Evolutionary conservation across 2,888 invertebrate species (phyloP).

Genomic region (Empis livida): DNA sequence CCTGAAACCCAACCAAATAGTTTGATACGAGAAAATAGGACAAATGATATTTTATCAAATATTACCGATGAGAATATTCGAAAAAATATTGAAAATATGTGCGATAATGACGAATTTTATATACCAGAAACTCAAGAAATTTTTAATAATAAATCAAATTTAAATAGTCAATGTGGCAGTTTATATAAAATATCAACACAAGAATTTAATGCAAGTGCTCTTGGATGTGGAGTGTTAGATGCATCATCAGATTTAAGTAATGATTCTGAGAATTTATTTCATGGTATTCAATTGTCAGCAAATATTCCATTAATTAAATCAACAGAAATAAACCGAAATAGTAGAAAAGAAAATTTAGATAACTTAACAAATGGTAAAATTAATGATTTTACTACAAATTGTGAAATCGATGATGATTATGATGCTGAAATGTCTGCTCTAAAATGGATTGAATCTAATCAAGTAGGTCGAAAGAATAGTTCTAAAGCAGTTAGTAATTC

Average conservation of each 20-base stretch:
- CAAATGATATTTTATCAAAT: background rate
- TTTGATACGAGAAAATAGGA: conserved; percentile 3
- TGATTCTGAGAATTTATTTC: conserved; percentile 12
- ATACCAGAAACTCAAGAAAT: conserved; percentile 24
- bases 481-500: background rate
- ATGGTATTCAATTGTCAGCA: background rate
- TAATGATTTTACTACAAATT: conserved; percentile 7
- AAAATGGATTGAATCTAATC: conserved; percentile 8
- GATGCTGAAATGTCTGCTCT: conserved; percentile 14
- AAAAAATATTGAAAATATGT: conserved; percentile 5
- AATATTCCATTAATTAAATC: background rate
- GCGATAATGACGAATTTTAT: conserved; percentile 18
- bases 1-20: conserved; percentile 10
- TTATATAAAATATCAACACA: conserved; percentile 18
- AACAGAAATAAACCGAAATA: background rate
- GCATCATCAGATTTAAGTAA: conserved; percentile 10
- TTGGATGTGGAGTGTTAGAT: conserved; percentile 9
- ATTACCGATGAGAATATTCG: conserved; percentile 6
- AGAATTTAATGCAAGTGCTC: conserved; percentile 17
- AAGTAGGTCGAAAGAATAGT: background rate
- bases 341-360: background rate
- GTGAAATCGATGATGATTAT: conserved; percentile 8
- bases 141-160: conserved; percentile 2
- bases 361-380: background rate
- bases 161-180: conserved; percentile 10